phyloP scores from a whole-genome alignment of 1,140 invertebrate genomes.

The Trachelipus rathkii region DNA sequence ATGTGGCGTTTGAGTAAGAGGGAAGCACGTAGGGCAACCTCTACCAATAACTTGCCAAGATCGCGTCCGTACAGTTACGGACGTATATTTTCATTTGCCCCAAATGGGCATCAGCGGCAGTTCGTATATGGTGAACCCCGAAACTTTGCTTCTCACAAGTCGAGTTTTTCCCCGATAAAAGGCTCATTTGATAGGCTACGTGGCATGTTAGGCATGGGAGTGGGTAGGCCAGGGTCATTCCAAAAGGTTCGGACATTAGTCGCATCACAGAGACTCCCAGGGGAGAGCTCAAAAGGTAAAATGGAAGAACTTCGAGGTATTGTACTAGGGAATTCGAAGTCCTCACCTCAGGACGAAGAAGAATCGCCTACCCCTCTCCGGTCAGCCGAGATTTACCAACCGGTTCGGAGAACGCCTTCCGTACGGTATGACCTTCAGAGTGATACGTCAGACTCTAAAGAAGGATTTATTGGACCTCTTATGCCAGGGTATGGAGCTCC shows the following conservation, averaged over 20 bases:
- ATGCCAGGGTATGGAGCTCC: background rate
- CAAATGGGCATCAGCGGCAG: background rate
- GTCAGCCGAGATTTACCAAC: background rate
- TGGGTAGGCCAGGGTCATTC: background rate
- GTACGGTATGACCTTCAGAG: background rate
- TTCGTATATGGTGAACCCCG: background rate
- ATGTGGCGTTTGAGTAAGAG: conserved; percentile 89
- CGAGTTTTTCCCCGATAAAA: background rate
- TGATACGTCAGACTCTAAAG: background rate
- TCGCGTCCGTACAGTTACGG: conserved; percentile 73
- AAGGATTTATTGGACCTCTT: background rate
- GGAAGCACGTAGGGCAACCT: conserved; percentile 76
- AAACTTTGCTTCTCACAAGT: background rate
- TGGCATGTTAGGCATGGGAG: background rate
- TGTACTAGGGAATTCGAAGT: background rate
- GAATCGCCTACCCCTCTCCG: background rate
- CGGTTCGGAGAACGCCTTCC: background rate
- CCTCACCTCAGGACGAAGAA: background rate
- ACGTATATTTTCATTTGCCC: conserved; percentile 50
- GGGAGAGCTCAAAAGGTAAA: background rate
- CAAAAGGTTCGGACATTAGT: background rate
- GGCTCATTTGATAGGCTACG: background rate
- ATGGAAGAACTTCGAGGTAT: background rate
- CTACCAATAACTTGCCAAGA: conserved; percentile 75
- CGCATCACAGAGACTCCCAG: background rate